Evolutionary conservation across 2,888 invertebrate species (phyloP).

Genomic region (Stenodera caucasica): DNA sequence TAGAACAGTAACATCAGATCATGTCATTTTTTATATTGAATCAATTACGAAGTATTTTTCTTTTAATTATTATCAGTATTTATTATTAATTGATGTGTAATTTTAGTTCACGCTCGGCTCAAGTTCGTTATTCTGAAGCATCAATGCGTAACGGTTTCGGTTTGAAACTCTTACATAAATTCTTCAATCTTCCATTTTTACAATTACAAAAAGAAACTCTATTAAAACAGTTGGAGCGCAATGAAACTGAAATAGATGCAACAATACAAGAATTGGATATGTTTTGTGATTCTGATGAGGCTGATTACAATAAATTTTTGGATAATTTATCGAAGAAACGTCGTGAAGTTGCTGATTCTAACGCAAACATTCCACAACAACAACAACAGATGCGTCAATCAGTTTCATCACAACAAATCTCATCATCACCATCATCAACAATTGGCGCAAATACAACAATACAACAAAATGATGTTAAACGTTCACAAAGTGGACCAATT

Average conservation of each 20-base stretch:
- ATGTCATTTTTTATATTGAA: conserved; percentile 71
- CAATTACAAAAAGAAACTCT: conserved; percentile 85
- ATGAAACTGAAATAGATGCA: conserved; percentile 77
- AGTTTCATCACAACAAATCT: conserved; percentile 22
- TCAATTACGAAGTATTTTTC: conserved; percentile 59
- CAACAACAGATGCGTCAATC: conserved; percentile 21
- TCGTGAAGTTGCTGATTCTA: conserved; percentile 70
- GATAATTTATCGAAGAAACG: conserved; percentile 75
- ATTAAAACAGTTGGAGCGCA: conserved; percentile 80
- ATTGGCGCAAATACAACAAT: conserved; percentile 47
- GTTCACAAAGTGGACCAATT: conserved; percentile 55
- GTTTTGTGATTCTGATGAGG: conserved; percentile 75
- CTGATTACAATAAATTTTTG: conserved; percentile 73
- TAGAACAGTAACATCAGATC: conserved; percentile 76
- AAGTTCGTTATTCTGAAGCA: conserved; percentile 85
- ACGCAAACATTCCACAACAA: conserved; percentile 58
- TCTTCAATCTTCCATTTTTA: conserved; percentile 92
- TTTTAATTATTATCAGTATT: conserved; percentile 34
- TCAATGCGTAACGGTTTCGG: conserved; percentile 98
- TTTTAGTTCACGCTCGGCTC: conserved; percentile 59
- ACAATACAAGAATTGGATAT: conserved; percentile 75
- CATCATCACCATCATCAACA: conserved; percentile 10
- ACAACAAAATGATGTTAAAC: conserved; percentile 50
- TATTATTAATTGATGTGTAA: conserved; percentile 4
- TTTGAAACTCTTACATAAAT: conserved; percentile 87